Evolutionary conservation across 2,113 vertebrate genomes (phyloP).

Genomic region (Paramormyrops kingsleyae): DNA sequence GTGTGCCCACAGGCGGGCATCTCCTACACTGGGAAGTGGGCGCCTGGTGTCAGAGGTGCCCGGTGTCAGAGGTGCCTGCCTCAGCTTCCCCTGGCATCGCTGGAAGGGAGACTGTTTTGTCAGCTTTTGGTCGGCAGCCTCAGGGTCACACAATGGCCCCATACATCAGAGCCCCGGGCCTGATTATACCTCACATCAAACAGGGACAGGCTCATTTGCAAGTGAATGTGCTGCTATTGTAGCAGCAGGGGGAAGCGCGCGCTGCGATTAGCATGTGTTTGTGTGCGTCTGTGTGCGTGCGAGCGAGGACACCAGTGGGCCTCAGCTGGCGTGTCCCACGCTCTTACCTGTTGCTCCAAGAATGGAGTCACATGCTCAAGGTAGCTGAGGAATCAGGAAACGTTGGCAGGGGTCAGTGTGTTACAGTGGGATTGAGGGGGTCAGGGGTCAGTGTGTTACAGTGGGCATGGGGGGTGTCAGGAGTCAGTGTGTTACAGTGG

Average conservation of each 20-base stretch:
- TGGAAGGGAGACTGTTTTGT: neutral
- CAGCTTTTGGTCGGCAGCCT: slow-evolving; percentile 25
- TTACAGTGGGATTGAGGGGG: neutral
- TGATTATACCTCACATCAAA: slow-evolving; percentile 75
- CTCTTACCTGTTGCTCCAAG: slow-evolving; percentile 53
- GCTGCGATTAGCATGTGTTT: slow-evolving; percentile 73
- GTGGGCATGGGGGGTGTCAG: neutral
- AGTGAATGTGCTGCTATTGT: slow-evolving; percentile 65
- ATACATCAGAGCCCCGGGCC: slow-evolving; percentile 44
- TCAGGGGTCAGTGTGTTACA: neutral
- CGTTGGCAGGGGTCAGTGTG: neutral
- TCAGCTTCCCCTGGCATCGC: neutral
- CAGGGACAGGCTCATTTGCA: slow-evolving; percentile 71
- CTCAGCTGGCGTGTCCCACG: slow-evolving; percentile 67
- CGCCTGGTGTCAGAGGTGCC: neutral
- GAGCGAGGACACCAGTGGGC: slow-evolving; percentile 56
- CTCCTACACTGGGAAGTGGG: neutral
- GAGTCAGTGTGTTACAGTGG: neutral
- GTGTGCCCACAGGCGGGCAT: neutral
- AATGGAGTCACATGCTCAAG: slow-evolving; percentile 27
- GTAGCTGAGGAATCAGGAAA: neutral
- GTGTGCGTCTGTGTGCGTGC: slow-evolving; percentile 54
- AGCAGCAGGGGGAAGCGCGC: slow-evolving; percentile 54
- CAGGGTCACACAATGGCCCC: slow-evolving; percentile 33
- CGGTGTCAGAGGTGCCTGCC: neutral